A percentile compares a stretch with the other conserved stretches of the same genome.
Conservation (phyloP, 2,797 vertebrate genomes). For the Cryptoprocta ferox region DNA sequence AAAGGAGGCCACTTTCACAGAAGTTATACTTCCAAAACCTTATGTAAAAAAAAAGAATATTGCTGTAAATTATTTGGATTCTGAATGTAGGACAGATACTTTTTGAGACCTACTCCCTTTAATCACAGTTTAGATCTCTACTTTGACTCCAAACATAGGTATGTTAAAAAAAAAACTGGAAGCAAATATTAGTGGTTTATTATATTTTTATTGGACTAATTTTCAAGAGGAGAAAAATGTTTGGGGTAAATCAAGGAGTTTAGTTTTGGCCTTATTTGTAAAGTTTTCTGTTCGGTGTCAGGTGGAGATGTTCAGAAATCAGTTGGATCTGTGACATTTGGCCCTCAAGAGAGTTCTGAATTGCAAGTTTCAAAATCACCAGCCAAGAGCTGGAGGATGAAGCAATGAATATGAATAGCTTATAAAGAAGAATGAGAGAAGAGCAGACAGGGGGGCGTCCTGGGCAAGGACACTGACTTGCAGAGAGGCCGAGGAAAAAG, state of each 20-base stretch:
- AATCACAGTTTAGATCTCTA: neutral
- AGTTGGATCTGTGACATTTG: neutral
- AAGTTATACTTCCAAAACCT: conserved; percentile 4
- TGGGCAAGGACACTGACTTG: neutral
- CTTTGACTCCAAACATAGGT: neutral
- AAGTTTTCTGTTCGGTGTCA: neutral
- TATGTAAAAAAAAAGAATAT: neutral
- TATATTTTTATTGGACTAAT: neutral
- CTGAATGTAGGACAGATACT: neutral
- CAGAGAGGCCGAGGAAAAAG: neutral
- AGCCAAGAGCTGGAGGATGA: neutral
- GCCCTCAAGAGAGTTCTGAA: neutral
- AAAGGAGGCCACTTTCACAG: neutral
- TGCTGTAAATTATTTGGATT: neutral
- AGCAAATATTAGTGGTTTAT: neutral
- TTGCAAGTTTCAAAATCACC: neutral
- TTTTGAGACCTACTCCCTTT: neutral
- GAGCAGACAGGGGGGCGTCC: neutral
- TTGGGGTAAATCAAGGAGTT: neutral
- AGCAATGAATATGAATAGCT: neutral
- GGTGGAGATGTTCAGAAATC: neutral
- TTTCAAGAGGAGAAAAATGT: neutral
- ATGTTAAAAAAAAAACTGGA: neutral
- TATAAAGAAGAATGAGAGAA: neutral
- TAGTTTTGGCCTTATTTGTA: neutral